These are phyloP conservation scores for Nesoenas mayeri DNA, from an alignment of 2,113 vertebrate genomes.

Conservation along the genomic window DNA sequence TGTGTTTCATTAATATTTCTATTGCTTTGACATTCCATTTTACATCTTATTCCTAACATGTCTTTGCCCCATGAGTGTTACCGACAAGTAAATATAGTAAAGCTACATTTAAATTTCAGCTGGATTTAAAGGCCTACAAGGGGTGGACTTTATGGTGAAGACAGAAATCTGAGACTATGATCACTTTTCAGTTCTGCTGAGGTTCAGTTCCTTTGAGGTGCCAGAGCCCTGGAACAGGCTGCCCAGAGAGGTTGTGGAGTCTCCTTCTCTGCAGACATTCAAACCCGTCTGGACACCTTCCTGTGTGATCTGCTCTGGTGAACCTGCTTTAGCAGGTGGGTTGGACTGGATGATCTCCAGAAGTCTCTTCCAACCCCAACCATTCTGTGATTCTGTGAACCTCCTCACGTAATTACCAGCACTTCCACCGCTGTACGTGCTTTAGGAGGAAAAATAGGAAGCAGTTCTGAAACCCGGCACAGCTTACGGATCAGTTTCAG, in stretches of 20 bases:
- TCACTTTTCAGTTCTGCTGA: not conserved
- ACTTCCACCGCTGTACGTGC: not conserved
- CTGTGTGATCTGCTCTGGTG: too few relatives aligned
- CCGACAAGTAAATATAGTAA: not conserved
- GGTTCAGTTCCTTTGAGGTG: too few relatives aligned
- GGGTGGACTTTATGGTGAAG: not conserved
- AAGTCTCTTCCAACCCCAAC: too few relatives aligned
- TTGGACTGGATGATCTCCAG: too few relatives aligned
- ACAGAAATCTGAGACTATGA: not conserved
- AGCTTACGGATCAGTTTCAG: not conserved
- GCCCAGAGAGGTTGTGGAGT: too few relatives aligned
- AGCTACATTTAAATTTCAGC: not conserved
- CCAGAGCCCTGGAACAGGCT: too few relatives aligned
- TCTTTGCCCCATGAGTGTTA: not conserved
- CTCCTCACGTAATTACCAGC: not conserved
- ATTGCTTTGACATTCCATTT: not conserved
- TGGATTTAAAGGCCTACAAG: not conserved
- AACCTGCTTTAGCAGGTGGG: too few relatives aligned
- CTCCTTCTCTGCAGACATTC: too few relatives aligned
- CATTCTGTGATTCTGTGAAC: not conserved
- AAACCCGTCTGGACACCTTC: too few relatives aligned
- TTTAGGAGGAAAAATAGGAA: not conserved
- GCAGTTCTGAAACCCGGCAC: not conserved
- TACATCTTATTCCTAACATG: not conserved
- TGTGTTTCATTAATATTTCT: not conserved